Evolutionary conservation across 2,888 invertebrate species (phyloP).

Genomic region (Lingula anatina): DNA sequence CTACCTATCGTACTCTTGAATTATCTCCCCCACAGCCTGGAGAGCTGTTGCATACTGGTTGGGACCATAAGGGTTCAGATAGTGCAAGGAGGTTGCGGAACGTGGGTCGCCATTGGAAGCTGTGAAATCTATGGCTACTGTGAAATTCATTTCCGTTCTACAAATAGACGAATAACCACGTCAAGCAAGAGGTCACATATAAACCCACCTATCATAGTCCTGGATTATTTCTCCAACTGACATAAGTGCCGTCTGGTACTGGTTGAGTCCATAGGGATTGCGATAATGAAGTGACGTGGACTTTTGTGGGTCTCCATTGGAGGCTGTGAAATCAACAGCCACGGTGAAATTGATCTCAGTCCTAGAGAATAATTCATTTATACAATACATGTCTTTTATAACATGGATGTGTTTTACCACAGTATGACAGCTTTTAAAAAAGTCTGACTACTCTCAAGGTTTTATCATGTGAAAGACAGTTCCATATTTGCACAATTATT

Average conservation of each 20-base stretch:
- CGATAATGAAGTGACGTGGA: constrained; percentile 51
- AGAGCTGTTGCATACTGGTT: constrained; percentile 57
- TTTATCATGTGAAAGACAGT: too few relatives aligned
- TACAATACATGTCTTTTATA: background rate
- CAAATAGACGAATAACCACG: constrained; percentile 7
- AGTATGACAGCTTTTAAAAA: too few relatives aligned
- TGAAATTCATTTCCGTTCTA: constrained; percentile 54
- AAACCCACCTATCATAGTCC: constrained; percentile 51
- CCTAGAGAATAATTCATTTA: constrained; percentile 19
- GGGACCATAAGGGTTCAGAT: constrained; percentile 48
- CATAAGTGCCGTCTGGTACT: constrained; percentile 55
- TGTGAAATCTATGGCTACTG: constrained; percentile 56
- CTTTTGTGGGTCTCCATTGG: constrained; percentile 52
- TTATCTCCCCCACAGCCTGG: constrained; percentile 53
- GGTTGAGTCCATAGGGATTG: constrained; percentile 52
- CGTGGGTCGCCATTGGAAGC: constrained; percentile 54
- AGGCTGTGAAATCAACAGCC: constrained; percentile 55
- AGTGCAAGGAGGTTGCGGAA: constrained; percentile 50
- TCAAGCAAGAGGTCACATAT: too few relatives aligned
- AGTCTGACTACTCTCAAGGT: too few relatives aligned
- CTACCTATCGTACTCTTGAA: constrained; percentile 54
- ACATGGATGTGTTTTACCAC: too few relatives aligned
- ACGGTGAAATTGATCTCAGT: constrained; percentile 55
- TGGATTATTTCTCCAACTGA: constrained; percentile 54
- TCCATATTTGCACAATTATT: too few relatives aligned